phyloP scores from a whole-genome alignment of 2,888 invertebrate genomes.

The Megalurothrips usitatus region DNA sequence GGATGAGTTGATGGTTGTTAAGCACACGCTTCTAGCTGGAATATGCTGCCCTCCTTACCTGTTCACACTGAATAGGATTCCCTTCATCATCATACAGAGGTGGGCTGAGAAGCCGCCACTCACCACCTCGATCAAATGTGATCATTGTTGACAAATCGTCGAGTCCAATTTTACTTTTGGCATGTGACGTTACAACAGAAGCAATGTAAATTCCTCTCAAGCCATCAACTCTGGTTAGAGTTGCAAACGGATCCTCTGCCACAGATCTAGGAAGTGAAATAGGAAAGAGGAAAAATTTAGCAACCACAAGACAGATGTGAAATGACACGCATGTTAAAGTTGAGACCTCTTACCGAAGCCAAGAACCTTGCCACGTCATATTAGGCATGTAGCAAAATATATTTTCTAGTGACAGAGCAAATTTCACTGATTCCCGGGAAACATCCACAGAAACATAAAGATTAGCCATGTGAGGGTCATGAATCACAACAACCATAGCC shows the following conservation, averaged over 20 bases:
- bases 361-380: constrained; percentile 72
- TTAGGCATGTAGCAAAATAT: constrained; percentile 81
- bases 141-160: constrained; percentile 75
- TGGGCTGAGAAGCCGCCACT: constrained; percentile 71
- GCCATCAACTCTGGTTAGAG: constrained; percentile 82
- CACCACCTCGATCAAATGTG: constrained; percentile 80
- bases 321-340: constrained; percentile 29
- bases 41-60: constrained; percentile 42
- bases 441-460: constrained; percentile 76
- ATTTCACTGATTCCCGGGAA: constrained; percentile 55
- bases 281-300: not conserved
- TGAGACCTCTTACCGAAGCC: constrained; percentile 65
- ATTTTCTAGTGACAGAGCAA: constrained; percentile 72
- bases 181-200: constrained; percentile 62
- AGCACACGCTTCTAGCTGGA: not conserved
- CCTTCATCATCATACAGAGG: constrained; percentile 67
- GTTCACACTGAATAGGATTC: constrained; percentile 60
- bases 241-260: constrained; percentile 76
- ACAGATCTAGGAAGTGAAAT: constrained; percentile 58
- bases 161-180: constrained; percentile 56
- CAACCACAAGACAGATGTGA: not conserved
- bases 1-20: not conserved
- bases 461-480: constrained; percentile 66
- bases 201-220: constrained; percentile 85
- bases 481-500: constrained; percentile 77